Evolutionary conservation across 2,888 invertebrate genomes (phyloP).

Genomic region (Biston betularia): DNA sequence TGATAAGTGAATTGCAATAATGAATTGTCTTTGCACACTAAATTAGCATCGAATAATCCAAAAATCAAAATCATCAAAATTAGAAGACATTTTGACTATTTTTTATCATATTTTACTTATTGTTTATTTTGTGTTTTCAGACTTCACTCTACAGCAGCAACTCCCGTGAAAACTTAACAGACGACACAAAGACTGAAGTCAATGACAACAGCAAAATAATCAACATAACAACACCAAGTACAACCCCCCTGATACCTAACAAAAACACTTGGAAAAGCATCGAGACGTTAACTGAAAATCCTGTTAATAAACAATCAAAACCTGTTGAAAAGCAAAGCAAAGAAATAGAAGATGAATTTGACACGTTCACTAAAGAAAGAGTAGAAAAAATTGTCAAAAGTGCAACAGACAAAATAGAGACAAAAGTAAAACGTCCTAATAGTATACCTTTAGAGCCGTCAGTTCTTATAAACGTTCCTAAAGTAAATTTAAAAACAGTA

Average conservation of each 20-base stretch:
- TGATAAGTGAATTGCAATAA: too few relatives aligned
- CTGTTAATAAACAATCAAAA: conserved; percentile 11
- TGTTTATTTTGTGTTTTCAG: conserved; percentile 50
- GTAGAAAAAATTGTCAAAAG: conserved; percentile 61
- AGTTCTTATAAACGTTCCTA: conserved; percentile 61
- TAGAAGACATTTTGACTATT: too few relatives aligned
- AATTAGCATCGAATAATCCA: too few relatives aligned
- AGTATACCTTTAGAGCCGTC: conserved; percentile 65
- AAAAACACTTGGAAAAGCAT: conserved; percentile 68
- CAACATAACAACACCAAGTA: conserved; percentile 59
- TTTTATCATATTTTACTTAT: too few relatives aligned
- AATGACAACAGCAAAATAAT: conserved; percentile 49
- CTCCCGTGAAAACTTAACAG: conserved; percentile 67
- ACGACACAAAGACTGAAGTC: conserved; percentile 58
- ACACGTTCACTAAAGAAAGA: conserved; percentile 79
- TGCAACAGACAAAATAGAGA: conserved; percentile 68
- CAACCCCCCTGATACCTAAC: conserved; percentile 73
- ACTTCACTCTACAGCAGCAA: conserved; percentile 72
- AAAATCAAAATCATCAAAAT: too few relatives aligned
- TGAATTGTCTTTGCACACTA: too few relatives aligned
- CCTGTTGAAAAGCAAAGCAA: conserved; percentile 42
- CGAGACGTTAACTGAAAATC: conserved; percentile 57
- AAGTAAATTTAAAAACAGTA: conserved; percentile 73
- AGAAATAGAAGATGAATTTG: conserved; percentile 79
- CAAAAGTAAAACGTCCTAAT: conserved; percentile 52